Conservation (phyloP, 1,140 invertebrate species). For the Sinella curviseta region DNA sequence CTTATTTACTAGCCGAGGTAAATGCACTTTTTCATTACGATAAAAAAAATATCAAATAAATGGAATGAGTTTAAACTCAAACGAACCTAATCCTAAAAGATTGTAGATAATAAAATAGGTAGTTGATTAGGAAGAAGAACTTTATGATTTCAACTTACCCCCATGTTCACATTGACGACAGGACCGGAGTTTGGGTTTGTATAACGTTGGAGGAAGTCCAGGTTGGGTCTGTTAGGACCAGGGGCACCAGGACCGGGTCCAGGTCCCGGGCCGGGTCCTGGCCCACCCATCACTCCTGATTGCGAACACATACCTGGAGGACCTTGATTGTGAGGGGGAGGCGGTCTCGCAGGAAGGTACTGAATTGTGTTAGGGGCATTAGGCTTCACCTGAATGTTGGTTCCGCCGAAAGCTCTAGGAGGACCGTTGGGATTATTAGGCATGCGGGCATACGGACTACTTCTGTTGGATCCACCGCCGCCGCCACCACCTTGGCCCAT, state of each 20-base stretch:
- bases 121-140: too few species aligned
- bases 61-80: too few species aligned
- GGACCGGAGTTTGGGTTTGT: conserved; percentile 64
- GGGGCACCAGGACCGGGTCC: conserved; percentile 65
- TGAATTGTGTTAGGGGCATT: conserved; percentile 97
- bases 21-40: too few species aligned
- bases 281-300: conserved; percentile 40
- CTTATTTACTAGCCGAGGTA: too few species aligned
- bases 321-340: conserved; percentile 47
- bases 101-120: too few species aligned
- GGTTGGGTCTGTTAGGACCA: conserved; percentile 65
- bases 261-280: conserved; percentile 39
- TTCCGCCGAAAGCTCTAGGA: conserved; percentile 57
- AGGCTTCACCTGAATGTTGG: conserved; percentile 89
- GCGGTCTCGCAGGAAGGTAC: conserved; percentile 88
- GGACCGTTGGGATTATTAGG: conserved; percentile 33
- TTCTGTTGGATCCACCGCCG: conserved; percentile 1
- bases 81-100: too few species aligned
- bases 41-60: too few species aligned
- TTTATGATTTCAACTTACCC: conserved; percentile 45
- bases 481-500: conserved; percentile 19
- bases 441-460: conserved; percentile 43
- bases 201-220: conserved; percentile 88
- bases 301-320: conserved; percentile 46
- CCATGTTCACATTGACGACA: conserved; percentile 50